Evolutionary conservation across 2,888 invertebrate species (phyloP).

Genomic region (Brassicogethes aeneus): DNA sequence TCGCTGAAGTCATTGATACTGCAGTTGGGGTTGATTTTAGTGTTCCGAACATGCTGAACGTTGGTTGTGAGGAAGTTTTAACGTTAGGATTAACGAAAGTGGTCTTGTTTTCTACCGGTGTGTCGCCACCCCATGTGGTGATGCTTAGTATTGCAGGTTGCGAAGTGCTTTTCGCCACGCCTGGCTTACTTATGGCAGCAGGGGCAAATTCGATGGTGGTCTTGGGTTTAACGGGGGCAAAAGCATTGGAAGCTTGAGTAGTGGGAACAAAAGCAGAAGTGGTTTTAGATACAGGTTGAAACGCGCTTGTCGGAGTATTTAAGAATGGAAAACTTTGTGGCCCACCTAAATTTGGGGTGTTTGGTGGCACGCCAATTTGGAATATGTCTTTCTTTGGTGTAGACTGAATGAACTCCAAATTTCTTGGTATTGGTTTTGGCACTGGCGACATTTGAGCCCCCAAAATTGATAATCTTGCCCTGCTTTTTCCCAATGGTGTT

Average conservation of each 20-base stretch:
- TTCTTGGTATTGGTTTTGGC: constrained; percentile 14
- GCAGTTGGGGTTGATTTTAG: background rate
- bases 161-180: background rate
- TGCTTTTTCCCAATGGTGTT: constrained; percentile 17
- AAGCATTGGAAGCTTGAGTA: constrained; percentile 7
- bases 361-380: constrained; percentile 11
- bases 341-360: constrained; percentile 9
- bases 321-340: constrained; percentile 10
- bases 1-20: background rate
- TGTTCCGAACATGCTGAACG: background rate
- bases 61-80: background rate
- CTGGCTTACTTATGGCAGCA: background rate
- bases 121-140: background rate
- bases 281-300: constrained; percentile 1
- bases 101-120: background rate
- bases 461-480: constrained; percentile 18
- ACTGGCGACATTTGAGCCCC: constrained; percentile 19
- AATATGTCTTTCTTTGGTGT: constrained; percentile 19
- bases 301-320: constrained; percentile 9
- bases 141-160: background rate
- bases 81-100: background rate
- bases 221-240: background rate
- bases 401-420: constrained; percentile 24
- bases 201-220: background rate
- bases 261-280: constrained; percentile 16